Base-by-base conservation (phyloP, 2,113 vertebrate species). In the Setophaga coronata region DNA sequence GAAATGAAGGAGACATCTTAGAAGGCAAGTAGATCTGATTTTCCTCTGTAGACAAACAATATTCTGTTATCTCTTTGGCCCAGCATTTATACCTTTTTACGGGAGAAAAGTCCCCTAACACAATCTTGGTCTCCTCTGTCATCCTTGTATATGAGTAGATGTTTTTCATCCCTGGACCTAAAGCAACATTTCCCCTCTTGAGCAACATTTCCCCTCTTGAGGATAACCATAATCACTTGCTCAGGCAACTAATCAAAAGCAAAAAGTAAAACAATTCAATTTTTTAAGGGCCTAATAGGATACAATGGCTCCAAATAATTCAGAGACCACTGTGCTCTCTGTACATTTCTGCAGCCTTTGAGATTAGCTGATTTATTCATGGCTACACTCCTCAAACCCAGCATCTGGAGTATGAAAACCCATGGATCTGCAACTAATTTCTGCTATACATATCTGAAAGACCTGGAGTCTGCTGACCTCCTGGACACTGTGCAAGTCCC, bases 381-480 rank as follows among this genome's bases (percentile, higher is more conserved):
- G 64, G 51, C 76, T 88, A 58, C 19, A 47, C 64, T 73, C 47
- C 58, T 85, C 82, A 83, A 80, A 86, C 15, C 23, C 82, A 88
- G 76, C 83, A 88, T 87, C 82, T 94, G 90, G 67, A 96, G 73
- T 78, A 85, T 38, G 74, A 90, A 93, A 93, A 76, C 34, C 50
- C 85, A 88, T 24, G 79, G 93, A 93, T 84, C 66, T 93, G 85
- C 79, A 96, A 93, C 90, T 96, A 93, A 92, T 90, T 96, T 95
- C 88, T 86, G 69, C 60, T 84, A 77, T 60, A 78, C 47, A 17
- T 90, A 86, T 90, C 43, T 74, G 82, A 93, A 96, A 93, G 92
- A 90, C 67, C 66, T 78, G 54, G 38, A 93, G 56, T 48, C 85
- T 81, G 76, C 69, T 91, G 93, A 96, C 96, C 91, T 95, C 83